Percentiles rank a stretch among this genome's conserved stretches.
Evolutionary conservation across 1,140 invertebrate species (phyloP).

Genomic region (Coptotermes formosanus): DNA sequence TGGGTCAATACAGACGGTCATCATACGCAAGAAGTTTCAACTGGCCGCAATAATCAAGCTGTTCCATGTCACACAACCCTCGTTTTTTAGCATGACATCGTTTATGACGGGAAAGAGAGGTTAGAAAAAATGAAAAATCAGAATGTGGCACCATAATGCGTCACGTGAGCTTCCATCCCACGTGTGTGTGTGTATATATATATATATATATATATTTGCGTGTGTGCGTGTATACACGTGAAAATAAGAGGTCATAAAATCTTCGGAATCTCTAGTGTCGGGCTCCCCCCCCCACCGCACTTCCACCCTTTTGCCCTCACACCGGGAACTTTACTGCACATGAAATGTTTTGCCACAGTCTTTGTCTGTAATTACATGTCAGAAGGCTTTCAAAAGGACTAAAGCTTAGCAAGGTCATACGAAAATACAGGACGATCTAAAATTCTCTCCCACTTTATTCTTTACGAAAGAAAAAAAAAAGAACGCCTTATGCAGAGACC

Average conservation of each 20-base stretch:
- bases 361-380: neutral
- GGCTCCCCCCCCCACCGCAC: no score
- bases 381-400: neutral
- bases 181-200: neutral
- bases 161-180: neutral
- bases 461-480: no score
- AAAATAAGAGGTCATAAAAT: neutral
- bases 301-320: no score
- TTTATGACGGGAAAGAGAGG: neutral
- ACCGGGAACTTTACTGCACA: no score
- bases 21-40: no score
- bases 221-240: neutral
- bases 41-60: no score
- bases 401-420: neutral
- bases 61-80: neutral
- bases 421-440: neutral
- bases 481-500: no score
- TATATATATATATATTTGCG: neutral
- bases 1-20: no score
- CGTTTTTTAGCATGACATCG: neutral
- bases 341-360: neutral
- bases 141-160: neutral
- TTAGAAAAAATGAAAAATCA: neutral
- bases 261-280: neutral
- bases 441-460: neutral